Base-by-base conservation (phyloP, 2,797 vertebrate species). In the Scleropages formosus region DNA sequence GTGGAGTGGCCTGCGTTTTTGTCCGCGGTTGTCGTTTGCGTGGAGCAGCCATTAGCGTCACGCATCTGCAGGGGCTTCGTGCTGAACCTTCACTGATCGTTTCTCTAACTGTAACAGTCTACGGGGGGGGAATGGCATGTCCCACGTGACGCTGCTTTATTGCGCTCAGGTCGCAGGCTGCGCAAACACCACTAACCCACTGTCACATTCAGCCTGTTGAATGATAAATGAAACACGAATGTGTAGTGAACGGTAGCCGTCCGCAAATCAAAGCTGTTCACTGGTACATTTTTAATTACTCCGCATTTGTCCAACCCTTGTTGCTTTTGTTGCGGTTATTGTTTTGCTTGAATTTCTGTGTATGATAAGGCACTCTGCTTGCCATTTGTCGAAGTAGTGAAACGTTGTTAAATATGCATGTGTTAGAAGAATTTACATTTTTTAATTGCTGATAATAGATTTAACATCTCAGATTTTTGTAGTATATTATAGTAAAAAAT, bases 171-270 rank as follows among this genome's bases (percentile, higher is more conserved):
- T 63, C 31, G 15, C 16, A 16, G 53, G 22, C 26, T 60, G 47
- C 20, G 24, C 64, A 68, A 26, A 46, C 60, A 66, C 49, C 27
- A 31, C 69, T 56, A 27, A 70, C 26, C 66, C 59, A 18, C 72
- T 72, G 69, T 72, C 68, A 72, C 60, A 64, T 72, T 76, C 47
- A 18, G 22, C 44, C 9, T 69, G 22, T 61, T 24, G 44, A 70
- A 62, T 70, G 75, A 70, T 76, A 53, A 62, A 72, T 58, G 75
- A 76, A 64, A 63, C 26, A 31, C 12, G 13, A 8, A 62, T 27
- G 18, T 71, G 56, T 44, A 39, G 49, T 58, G 66, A 39, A 18
- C 16, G 22, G 44, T 22, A n/a, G 22, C 68, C 4, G 12, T 58
- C 75, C 4, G 26, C 67, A 62, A 44, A 46, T 24, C 69, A n/a